These are phyloP conservation scores for Pogonocichla stellata DNA, from an alignment of 2,113 vertebrate genomes.

Conservation along the genomic window DNA sequence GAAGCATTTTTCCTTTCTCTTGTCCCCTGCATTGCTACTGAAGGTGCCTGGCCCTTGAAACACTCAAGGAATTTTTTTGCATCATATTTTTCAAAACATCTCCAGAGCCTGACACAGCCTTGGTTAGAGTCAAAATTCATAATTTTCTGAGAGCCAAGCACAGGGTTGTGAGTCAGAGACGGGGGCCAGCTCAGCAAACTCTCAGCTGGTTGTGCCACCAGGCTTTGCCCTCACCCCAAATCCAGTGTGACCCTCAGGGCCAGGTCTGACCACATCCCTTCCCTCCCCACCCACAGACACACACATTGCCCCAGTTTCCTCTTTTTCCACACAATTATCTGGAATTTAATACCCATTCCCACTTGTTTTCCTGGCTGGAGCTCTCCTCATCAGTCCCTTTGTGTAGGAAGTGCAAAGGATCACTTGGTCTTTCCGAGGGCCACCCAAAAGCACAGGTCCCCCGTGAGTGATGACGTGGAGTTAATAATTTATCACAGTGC, in stretches of 20 bases:
- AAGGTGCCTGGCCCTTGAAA: neutral
- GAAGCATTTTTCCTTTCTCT: neutral
- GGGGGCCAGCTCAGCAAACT: neutral
- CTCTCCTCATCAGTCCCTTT: neutral
- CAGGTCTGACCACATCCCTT: rapidly evolving
- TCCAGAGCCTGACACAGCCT: neutral
- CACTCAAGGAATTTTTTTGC: neutral
- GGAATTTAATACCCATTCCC: neutral
- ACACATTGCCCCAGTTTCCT: rapidly evolving
- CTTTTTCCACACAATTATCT: neutral
- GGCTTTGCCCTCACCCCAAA: neutral
- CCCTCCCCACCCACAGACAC: neutral
- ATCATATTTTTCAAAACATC: neutral
- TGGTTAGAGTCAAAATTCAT: neutral
- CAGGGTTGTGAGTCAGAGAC: rapidly evolving
- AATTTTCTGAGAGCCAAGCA: neutral
- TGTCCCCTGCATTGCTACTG: neutral
- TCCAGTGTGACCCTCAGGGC: rapidly evolving
- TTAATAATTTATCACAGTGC: conserved; percentile 83
- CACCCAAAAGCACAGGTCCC: conserved; percentile 62
- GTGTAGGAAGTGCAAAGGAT: conserved; percentile 53
- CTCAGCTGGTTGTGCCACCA: rapidly evolving
- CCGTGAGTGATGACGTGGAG: conserved; percentile 74
- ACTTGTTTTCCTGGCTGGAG: neutral
- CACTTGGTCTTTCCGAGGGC: conserved; percentile 20